A percentile compares a stretch with the other conserved stretches of the same genome.
phyloP scores from a whole-genome alignment of 1,140 invertebrate genomes.

The Bilobella aurantiaca region DNA sequence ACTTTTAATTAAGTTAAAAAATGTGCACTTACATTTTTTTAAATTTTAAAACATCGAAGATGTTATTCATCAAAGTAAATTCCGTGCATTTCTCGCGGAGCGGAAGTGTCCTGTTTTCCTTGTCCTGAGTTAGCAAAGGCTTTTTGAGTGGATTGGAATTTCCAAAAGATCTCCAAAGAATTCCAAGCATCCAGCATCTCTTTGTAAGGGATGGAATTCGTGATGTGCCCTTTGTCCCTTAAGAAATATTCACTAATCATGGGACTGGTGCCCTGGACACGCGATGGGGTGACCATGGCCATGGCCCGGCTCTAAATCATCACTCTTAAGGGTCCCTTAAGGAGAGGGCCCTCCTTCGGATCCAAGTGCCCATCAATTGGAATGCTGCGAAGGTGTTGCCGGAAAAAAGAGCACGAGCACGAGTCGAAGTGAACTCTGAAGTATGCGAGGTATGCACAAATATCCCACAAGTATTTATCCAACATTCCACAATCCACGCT shows the following conservation, averaged over 20 bases:
- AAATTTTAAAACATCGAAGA: no score
- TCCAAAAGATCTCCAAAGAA: neutral
- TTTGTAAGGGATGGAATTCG: neutral
- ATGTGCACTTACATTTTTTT: no score
- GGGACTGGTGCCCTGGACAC: neutral
- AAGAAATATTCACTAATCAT: neutral
- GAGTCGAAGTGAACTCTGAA: neutral
- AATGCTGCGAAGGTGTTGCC: conserved; percentile 26
- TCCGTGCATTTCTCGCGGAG: neutral
- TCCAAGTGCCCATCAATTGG: neutral
- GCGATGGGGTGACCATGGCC: conserved; percentile 1
- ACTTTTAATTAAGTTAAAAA: no score
- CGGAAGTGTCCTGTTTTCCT: neutral
- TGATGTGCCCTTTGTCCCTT: neutral
- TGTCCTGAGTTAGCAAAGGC: no score
- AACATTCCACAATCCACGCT: neutral
- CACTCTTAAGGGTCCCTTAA: neutral
- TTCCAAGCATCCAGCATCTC: neutral
- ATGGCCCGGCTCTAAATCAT: neutral
- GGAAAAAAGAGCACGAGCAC: conserved; percentile 22
- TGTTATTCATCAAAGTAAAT: no score
- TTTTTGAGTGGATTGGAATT: conserved; percentile 1
- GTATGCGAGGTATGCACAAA: conserved; percentile 6
- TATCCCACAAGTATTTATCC: neutral
- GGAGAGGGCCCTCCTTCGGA: no score